Evolutionary conservation across 2,797 vertebrate genomes (phyloP).

Genomic region (Myoxocephalus aenaeus): DNA sequence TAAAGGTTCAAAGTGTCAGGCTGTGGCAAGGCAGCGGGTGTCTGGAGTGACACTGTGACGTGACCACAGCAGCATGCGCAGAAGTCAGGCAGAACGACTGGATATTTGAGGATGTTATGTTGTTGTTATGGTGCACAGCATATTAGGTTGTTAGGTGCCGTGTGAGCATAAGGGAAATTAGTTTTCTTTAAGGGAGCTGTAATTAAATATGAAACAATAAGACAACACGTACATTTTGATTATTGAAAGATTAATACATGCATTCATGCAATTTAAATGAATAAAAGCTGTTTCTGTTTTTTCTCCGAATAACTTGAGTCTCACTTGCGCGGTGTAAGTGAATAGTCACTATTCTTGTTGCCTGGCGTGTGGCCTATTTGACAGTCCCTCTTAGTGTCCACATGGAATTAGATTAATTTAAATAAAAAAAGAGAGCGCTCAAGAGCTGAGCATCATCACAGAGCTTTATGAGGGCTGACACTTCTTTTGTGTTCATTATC

Average conservation of each 20-base stretch:
- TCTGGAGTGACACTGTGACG: constrained; percentile 78
- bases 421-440: constrained; percentile 67
- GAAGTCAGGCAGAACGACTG: constrained; percentile 85
- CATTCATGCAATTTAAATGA: constrained; percentile 16
- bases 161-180: constrained; percentile 11
- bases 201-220: constrained; percentile 5
- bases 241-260: constrained; percentile 2
- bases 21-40: constrained; percentile 80
- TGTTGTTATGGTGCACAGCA: constrained; percentile 66
- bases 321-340: constrained; percentile 52
- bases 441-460: constrained; percentile 80
- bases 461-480: constrained; percentile 83
- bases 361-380: constrained; percentile 76
- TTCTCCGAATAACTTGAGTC: neutral
- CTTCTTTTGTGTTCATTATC: constrained; percentile 88
- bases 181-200: constrained; percentile 2
- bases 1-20: constrained; percentile 90
- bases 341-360: constrained; percentile 66
- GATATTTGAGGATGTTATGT: constrained; percentile 79
- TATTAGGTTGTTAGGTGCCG: constrained; percentile 62
- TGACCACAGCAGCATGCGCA: constrained; percentile 81
- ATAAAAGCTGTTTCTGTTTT: neutral
- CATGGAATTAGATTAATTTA: constrained; percentile 84
- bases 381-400: constrained; percentile 75
- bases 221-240: neutral